Evolutionary conservation across 2,888 invertebrate species (phyloP).

Genomic region (Pherbina coryleti): DNA sequence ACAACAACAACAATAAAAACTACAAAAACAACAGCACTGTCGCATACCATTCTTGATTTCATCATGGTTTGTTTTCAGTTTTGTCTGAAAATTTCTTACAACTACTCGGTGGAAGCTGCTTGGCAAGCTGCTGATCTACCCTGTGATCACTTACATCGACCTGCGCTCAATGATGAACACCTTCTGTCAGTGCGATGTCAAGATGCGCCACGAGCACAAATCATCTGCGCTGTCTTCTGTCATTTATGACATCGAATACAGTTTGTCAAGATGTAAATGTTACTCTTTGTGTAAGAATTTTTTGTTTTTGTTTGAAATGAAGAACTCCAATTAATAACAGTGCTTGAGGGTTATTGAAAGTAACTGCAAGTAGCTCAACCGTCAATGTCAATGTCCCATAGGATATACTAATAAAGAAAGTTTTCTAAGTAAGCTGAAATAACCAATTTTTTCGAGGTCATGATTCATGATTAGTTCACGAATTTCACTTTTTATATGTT

Average conservation of each 20-base stretch:
- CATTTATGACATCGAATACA: conserved; percentile 51
- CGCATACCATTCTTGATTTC: neutral
- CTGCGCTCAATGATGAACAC: conserved; percentile 28
- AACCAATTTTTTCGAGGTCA: too few relatives aligned
- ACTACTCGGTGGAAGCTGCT: neutral
- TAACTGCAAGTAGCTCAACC: too few relatives aligned
- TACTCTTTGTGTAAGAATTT: neutral
- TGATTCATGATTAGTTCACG: too few relatives aligned
- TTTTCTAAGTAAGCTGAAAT: too few relatives aligned
- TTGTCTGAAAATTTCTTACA: neutral
- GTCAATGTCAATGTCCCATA: too few relatives aligned
- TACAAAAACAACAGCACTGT: conserved; percentile 9
- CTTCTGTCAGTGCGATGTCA: conserved; percentile 41
- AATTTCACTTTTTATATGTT: too few relatives aligned
- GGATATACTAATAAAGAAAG: too few relatives aligned
- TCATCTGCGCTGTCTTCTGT: conserved; percentile 50
- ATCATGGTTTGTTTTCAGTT: conserved; percentile 10
- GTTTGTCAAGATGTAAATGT: conserved; percentile 38
- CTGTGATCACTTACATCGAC: neutral
- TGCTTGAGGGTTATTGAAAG: neutral
- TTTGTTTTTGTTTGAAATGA: too few relatives aligned
- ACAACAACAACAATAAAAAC: neutral
- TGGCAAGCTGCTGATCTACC: neutral
- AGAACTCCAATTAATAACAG: too few relatives aligned
- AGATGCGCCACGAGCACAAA: conserved; percentile 47